phyloP scores from a whole-genome alignment of 2,888 invertebrate species.

The Elmis aenea region DNA sequence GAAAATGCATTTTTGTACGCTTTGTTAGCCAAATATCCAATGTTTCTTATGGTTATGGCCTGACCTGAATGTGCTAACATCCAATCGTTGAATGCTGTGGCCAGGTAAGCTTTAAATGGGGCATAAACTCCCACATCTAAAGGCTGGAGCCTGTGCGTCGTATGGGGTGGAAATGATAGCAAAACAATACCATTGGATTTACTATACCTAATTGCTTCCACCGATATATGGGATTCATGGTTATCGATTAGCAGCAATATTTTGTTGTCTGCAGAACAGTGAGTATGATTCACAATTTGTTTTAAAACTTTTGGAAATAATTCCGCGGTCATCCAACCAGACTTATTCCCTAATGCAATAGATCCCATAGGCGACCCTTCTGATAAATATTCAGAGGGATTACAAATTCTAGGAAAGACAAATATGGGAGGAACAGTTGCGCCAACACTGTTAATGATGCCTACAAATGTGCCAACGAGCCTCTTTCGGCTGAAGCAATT shows the following conservation, averaged over 20 bases:
- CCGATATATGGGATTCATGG: conserved; percentile 10
- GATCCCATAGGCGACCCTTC: conserved; percentile 16
- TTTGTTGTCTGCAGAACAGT: conserved; percentile 11
- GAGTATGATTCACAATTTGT: conserved; percentile 1
- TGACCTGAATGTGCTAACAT: conserved; percentile 10
- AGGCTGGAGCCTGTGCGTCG: conserved; percentile 13
- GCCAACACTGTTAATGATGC: conserved; percentile 2
- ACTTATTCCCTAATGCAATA: conserved; percentile 18
- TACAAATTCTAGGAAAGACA: conserved; percentile 2
- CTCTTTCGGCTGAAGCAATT: conserved; percentile 10
- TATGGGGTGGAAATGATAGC: conserved; percentile 14
- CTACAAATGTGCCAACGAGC: conserved; percentile 4
- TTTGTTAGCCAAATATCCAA: conserved; percentile 12
- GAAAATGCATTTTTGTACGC: conserved; percentile 13
- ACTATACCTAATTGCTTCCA: conserved; percentile 10
- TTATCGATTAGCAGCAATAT: conserved; percentile 14
- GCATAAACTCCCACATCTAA: conserved; percentile 19
- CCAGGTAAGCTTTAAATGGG: conserved; percentile 13
- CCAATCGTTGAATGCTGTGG: conserved; percentile 14
- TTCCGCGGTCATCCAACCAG: conserved; percentile 21
- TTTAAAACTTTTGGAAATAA: conserved; percentile 17
- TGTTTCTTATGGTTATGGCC: conserved; percentile 14
- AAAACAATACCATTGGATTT: conserved; percentile 15
- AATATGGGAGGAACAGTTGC: no score
- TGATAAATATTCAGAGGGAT: conserved; percentile 17